Evolutionary conservation across 1,140 invertebrate genomes (phyloP).

Genomic region (Drosophila sproati): DNA sequence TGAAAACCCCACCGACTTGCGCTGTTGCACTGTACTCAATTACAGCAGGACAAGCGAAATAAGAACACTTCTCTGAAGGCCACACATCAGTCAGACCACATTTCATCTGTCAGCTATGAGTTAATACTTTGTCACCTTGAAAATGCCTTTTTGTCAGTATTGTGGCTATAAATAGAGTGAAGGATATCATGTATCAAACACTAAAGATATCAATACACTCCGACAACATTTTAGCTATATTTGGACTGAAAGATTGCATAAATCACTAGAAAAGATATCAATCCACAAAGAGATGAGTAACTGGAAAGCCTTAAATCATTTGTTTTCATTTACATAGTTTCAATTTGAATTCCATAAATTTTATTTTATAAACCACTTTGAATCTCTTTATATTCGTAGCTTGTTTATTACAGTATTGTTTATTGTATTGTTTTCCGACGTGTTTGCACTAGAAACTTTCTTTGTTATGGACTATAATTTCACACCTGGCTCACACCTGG

Average conservation of each 20-base stretch:
- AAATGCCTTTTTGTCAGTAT: neutral
- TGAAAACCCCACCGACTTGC: constrained; percentile 28
- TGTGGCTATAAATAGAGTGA: neutral
- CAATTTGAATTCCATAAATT: too few relatives aligned
- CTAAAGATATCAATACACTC: neutral
- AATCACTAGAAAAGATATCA: too few relatives aligned
- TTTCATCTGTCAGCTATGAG: neutral
- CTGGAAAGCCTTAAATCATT: too few relatives aligned
- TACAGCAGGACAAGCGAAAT: constrained; percentile 23
- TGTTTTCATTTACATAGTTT: too few relatives aligned
- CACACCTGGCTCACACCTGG: constrained; percentile 32
- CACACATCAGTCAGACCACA: constrained; percentile 2
- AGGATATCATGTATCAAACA: neutral
- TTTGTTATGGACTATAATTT: constrained; percentile 10
- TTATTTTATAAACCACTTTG: neutral
- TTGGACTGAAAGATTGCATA: too few relatives aligned
- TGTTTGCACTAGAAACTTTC: constrained; percentile 7
- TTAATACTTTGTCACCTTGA: neutral
- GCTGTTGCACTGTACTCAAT: constrained; percentile 30
- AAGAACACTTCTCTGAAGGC: constrained; percentile 12
- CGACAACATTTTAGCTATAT: too few relatives aligned
- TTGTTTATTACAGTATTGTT: neutral
- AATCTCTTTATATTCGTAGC: neutral
- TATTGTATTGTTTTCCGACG: too few relatives aligned
- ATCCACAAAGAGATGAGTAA: too few relatives aligned